Percentiles rank a stretch among this genome's conserved stretches.
phyloP scores from a whole-genome alignment of 2,888 invertebrate genomes.

The Lingula anatina region DNA sequence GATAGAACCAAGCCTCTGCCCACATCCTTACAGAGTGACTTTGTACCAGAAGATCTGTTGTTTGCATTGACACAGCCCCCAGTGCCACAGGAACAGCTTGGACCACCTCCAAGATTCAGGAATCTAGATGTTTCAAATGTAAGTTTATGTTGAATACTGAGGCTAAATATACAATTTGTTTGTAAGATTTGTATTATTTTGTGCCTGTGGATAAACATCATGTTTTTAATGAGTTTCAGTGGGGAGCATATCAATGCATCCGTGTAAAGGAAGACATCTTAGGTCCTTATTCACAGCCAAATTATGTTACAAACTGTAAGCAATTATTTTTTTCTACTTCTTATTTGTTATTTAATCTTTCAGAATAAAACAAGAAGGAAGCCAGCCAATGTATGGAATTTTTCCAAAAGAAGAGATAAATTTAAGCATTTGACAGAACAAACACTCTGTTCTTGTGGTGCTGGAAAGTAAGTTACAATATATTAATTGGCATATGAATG shows the following conservation, averaged over 20 bases:
- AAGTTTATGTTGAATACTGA: conserved; percentile 7
- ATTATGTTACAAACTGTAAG: too few species aligned
- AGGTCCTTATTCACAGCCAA: too few species aligned
- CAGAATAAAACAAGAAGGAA: conserved; percentile 28
- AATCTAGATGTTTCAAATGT: conserved; percentile 32
- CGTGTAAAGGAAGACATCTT: too few species aligned
- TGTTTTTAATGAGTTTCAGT: too few species aligned
- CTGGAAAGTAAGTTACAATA: conserved; percentile 42
- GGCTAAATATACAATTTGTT: not conserved
- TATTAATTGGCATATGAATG: not conserved
- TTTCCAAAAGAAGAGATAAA: conserved; percentile 40
- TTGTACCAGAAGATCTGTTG: conserved; percentile 47
- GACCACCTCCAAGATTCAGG: conserved; percentile 32
- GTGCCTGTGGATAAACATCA: too few species aligned
- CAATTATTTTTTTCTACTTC: too few species aligned
- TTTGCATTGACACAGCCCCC: conserved; percentile 45
- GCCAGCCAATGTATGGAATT: conserved; percentile 47
- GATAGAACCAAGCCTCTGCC: conserved; percentile 34
- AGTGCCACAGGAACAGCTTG: conserved; percentile 31
- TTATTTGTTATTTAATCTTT: not conserved
- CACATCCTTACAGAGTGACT: conserved; percentile 44
- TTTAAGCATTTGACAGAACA: conserved; percentile 48
- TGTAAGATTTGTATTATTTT: not conserved
- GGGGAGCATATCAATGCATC: too few species aligned
- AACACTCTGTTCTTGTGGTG: conserved; percentile 49